Evolutionary conservation across 1,140 invertebrate species (phyloP).

Genomic region (Saxidomus purpurata): DNA sequence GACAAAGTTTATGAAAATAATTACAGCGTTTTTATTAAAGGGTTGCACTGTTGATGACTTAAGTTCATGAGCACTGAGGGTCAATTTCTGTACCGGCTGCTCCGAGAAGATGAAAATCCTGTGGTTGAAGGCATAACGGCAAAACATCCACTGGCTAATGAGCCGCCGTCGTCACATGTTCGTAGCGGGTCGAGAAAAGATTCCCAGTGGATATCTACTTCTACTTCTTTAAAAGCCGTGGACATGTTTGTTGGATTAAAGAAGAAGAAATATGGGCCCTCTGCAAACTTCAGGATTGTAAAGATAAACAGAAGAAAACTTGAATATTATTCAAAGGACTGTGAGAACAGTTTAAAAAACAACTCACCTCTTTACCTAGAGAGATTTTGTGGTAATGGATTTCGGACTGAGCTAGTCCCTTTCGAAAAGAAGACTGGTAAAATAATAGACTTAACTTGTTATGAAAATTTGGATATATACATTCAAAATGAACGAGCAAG

Average conservation of each 20-base stretch:
- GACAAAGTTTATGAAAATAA: no score
- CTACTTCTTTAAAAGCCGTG: background rate
- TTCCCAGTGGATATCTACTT: background rate
- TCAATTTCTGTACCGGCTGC: background rate
- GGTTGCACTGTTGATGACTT: no score
- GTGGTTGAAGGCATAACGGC: background rate
- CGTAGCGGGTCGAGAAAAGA: background rate
- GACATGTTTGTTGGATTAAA: background rate
- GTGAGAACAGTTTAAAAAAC: background rate
- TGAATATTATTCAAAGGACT: background rate
- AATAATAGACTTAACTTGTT: background rate
- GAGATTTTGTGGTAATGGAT: background rate
- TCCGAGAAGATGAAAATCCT: constrained; percentile 3
- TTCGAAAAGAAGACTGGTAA: background rate
- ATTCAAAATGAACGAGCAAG: background rate
- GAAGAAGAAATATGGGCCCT: background rate
- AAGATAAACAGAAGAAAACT: background rate
- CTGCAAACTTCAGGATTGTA: background rate
- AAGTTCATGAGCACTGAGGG: background rate
- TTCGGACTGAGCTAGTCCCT: background rate
- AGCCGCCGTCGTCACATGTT: background rate
- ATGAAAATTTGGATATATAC: background rate
- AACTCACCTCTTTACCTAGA: background rate
- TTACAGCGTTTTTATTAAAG: no score
- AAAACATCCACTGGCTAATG: background rate